A percentile compares a stretch with the other conserved stretches of the same genome.
phyloP scores from a whole-genome alignment of 2,113 vertebrate genomes.

The Accipiter virgatus region DNA sequence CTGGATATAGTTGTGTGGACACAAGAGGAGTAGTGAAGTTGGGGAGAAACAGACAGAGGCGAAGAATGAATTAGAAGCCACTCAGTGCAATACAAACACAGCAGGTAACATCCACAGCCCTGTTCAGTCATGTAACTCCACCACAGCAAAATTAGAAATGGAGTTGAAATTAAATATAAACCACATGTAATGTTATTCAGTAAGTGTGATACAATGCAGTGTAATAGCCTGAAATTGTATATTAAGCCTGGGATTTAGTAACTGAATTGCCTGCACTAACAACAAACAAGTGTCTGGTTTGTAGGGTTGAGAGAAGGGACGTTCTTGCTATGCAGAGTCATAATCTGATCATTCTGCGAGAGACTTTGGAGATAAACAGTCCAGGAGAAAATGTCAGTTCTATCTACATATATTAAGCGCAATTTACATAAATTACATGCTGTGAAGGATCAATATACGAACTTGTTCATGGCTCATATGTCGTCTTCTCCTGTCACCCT shows the following conservation, averaged over 20 bases:
- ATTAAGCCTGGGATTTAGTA: constrained; percentile 6
- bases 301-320: neutral
- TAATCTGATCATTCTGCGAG: neutral
- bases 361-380: neutral
- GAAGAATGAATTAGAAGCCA: neutral
- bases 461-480: neutral
- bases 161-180: constrained; percentile 21
- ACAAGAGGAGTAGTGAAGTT: neutral
- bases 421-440: constrained; percentile 27
- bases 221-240: neutral
- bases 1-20: neutral
- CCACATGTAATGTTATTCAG: neutral
- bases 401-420: constrained; percentile 27
- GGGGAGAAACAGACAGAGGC: neutral
- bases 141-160: neutral
- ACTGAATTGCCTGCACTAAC: neutral
- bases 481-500: neutral
- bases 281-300: neutral
- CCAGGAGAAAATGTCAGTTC: constrained; percentile 14
- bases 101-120: neutral
- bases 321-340: neutral
- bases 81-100: neutral
- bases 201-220: neutral
- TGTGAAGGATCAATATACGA: neutral
- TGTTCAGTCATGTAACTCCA: neutral